Conservation (phyloP, 2,113 vertebrate genomes). For the Gnathonemus longibarbis region DNA sequence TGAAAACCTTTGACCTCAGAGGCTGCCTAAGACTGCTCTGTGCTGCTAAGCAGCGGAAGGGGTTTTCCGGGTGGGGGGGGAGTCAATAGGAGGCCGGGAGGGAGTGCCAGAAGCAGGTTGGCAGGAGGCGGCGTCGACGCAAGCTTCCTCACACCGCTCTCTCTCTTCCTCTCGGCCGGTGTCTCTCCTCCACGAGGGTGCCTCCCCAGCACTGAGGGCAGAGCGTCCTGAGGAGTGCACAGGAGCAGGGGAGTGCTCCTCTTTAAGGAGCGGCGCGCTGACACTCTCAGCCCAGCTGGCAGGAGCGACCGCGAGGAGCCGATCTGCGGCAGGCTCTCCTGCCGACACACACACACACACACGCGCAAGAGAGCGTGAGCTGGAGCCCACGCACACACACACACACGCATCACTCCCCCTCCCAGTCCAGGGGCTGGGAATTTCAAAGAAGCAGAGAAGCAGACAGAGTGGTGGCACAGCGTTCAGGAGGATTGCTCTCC, state of each 20-base stretch:
- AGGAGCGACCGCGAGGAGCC: neutral
- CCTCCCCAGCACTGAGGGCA: neutral
- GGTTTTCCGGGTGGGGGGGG: neutral
- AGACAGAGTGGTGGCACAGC: slow-evolving; percentile 12
- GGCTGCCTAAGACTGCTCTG: neutral
- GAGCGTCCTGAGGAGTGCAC: neutral
- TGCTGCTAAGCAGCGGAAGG: neutral
- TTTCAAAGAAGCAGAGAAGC: slow-evolving; percentile 28
- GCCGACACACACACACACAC: neutral
- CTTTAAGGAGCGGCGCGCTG: neutral
- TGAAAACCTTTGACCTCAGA: neutral
- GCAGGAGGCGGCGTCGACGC: neutral
- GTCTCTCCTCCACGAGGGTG: neutral
- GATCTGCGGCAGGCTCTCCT: neutral
- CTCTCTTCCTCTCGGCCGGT: neutral
- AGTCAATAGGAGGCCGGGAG: neutral
- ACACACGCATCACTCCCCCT: slow-evolving; percentile 22
- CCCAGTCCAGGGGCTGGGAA: slow-evolving; percentile 8
- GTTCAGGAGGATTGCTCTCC: slow-evolving; percentile 56
- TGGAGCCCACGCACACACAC: neutral
- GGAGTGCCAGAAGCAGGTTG: neutral
- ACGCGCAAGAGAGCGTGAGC: neutral
- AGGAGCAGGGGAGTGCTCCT: neutral
- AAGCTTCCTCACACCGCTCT: neutral
- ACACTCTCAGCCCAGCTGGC: neutral